Conservation (phyloP, 2,113 vertebrate species). For the Myanophis thanlyinensis region DNA sequence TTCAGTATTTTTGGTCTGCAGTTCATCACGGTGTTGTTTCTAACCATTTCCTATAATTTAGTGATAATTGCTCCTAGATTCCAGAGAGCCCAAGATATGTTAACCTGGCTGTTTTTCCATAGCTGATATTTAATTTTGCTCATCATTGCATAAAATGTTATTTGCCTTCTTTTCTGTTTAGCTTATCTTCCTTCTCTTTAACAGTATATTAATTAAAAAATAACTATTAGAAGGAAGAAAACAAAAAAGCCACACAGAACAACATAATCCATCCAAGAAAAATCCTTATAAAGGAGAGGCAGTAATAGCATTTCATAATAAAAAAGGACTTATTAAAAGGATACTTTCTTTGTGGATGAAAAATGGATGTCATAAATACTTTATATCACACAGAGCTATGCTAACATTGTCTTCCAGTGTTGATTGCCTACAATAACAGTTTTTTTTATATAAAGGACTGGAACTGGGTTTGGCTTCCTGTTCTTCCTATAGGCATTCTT, state of each 20-base stretch:
- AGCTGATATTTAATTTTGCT: slow-evolving; percentile 73
- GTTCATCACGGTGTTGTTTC: slow-evolving; percentile 48
- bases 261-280: neutral
- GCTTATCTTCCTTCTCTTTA: slow-evolving; percentile 50
- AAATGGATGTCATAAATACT: slow-evolving; percentile 79
- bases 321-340: slow-evolving; percentile 80
- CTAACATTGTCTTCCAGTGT: slow-evolving; percentile 70
- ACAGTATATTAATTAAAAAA: slow-evolving; percentile 69
- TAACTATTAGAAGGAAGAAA: slow-evolving; percentile 27
- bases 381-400: slow-evolving; percentile 73
- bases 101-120: slow-evolving; percentile 63
- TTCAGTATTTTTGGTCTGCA: slow-evolving; percentile 30
- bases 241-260: neutral
- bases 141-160: slow-evolving; percentile 72
- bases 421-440: slow-evolving; percentile 69
- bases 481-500: slow-evolving; percentile 44
- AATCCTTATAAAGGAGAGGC: slow-evolving; percentile 68
- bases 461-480: slow-evolving; percentile 41
- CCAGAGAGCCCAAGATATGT: slow-evolving; percentile 47
- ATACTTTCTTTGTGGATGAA: slow-evolving; percentile 79
- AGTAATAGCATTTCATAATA: slow-evolving; percentile 75
- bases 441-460: slow-evolving; percentile 53
- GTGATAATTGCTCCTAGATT: slow-evolving; percentile 51
- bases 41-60: slow-evolving; percentile 54
- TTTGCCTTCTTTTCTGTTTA: slow-evolving; percentile 41